Percentiles rank a stretch among this genome's conserved stretches.
Conservation (phyloP, 1,140 invertebrate species). For the Drosophila truncata region DNA sequence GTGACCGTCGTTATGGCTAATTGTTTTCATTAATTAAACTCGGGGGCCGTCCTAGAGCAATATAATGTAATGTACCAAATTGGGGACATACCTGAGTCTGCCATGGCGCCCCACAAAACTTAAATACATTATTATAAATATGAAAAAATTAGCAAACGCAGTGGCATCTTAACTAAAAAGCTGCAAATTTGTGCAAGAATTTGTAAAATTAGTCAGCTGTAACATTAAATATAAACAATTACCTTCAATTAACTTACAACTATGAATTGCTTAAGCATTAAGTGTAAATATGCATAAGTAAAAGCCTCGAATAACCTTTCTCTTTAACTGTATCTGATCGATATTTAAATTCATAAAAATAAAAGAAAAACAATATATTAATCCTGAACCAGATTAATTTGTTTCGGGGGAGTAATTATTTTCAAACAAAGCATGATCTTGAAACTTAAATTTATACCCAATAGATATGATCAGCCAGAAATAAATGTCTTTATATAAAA, state of each 20-base stretch:
- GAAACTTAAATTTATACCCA: not conserved
- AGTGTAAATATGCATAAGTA: no score
- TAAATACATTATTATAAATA: not conserved
- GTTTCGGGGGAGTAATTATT: not conserved
- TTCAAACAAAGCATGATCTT: not conserved
- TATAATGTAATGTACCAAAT: slow-evolving; percentile 32
- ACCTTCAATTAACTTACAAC: not conserved
- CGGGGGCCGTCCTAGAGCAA: slow-evolving; percentile 39
- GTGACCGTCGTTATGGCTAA: slow-evolving; percentile 71
- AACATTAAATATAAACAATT: not conserved
- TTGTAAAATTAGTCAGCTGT: slow-evolving; percentile 1
- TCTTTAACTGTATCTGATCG: not conserved
- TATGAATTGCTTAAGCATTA: not conserved
- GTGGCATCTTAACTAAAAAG: not conserved
- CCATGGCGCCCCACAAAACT: not conserved
- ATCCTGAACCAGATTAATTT: slow-evolving; percentile 4
- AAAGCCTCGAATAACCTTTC: slow-evolving; percentile 1
- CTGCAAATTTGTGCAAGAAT: not conserved
- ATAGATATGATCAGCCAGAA: not conserved
- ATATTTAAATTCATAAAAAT: not conserved
- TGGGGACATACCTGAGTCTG: slow-evolving; percentile 14
- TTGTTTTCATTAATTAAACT: slow-evolving; percentile 72
- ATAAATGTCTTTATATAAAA: slow-evolving; percentile 6
- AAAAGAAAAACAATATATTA: not conserved
- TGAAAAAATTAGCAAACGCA: slow-evolving; percentile 19